Evolutionary conservation across 1,140 invertebrate genomes (phyloP), one percentile per base, ranked within the genome.

Genomic region (Papilio xuthus): DNA sequence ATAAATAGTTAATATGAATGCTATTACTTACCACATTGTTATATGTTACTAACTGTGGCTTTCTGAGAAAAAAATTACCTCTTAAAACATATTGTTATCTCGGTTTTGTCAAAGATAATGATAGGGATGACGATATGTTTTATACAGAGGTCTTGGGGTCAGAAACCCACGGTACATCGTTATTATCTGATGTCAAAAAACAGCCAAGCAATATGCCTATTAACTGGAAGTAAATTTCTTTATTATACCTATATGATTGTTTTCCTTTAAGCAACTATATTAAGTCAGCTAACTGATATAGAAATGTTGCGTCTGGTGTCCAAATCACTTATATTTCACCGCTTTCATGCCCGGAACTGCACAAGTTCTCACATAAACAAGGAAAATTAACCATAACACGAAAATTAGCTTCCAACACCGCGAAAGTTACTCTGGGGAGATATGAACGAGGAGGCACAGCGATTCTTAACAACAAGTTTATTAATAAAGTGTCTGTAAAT

Each of bases 341-440:
- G 44, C 41, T 18, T 67, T 20, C 26, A 37, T 50, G 60, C 44
- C 80, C 77, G 28, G 63, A 81, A 81, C 80, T 81, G 80, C 78
- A 70, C 63, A 81, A 81, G 77, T 81, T 81, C 77, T 74, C 77
- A 63, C 80, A 81, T 81, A 81, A 81, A 81, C 77, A 80, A 82
- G 79, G 80, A 83, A 81, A 84, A 86, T 86, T 83, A 85, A 81
- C 81, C 85, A 82, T 85, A 84, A 84, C 85, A 83, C 73, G 82
- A 81, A 84, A 85, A 86, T 85, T 81, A 82, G 82, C 80, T 83
- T 79, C 77, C 80, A 70, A 70, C 63, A 77, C 50, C 79, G 74
- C 53, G 44, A 75, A 86, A 83, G 79, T 85, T 84, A 76, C 73
- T 81, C 79, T 60, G 60, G 74, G 74, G 74, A 76, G 74, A 63